Conservation (phyloP, 1,140 invertebrate species). For the Chymomyza costata region DNA sequence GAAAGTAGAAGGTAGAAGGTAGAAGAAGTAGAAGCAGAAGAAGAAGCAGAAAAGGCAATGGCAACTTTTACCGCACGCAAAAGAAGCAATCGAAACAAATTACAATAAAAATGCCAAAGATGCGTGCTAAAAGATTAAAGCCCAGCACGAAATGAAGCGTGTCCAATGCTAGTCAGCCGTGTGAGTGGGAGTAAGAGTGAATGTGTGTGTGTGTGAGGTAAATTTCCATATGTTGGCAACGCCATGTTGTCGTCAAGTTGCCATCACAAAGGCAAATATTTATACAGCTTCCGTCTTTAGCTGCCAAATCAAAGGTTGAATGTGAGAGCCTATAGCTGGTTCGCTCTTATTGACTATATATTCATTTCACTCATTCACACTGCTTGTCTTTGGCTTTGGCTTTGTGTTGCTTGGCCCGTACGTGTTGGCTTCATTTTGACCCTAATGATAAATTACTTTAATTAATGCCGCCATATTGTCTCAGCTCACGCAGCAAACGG, state of each 20-base stretch:
- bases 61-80: constrained; percentile 29
- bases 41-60: no score
- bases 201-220: constrained; percentile 5
- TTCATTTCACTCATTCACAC: background rate
- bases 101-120: constrained; percentile 72
- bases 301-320: constrained; percentile 55
- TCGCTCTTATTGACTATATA: background rate
- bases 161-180: constrained; percentile 11
- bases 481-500: no score
- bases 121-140: constrained; percentile 72
- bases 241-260: constrained; percentile 30
- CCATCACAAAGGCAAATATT: constrained; percentile 54
- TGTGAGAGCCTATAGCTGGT: constrained; percentile 7
- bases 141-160: constrained; percentile 65
- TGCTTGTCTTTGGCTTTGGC: constrained; percentile 2
- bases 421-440: constrained; percentile 47
- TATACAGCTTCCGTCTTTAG: constrained; percentile 55
- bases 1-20: background rate
- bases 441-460: constrained; percentile 74
- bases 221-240: constrained; percentile 53
- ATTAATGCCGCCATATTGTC: constrained; percentile 74
- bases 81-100: constrained; percentile 68
- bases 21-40: no score
- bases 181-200: constrained; percentile 5
- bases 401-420: constrained; percentile 4